Conservation (phyloP, 2,888 invertebrate species). For the Epinotia bilunana region DNA sequence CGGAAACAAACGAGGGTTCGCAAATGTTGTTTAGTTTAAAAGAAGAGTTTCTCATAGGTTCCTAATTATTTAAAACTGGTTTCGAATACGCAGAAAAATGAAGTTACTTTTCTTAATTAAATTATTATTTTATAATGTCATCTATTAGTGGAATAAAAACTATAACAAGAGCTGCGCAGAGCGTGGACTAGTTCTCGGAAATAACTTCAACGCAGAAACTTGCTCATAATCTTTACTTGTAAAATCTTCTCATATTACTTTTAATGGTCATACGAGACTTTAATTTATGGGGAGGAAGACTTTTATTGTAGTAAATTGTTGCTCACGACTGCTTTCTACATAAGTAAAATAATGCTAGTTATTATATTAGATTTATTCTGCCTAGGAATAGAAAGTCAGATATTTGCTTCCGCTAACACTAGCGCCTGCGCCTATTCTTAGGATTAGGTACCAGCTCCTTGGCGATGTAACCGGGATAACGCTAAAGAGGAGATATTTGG, state of each 20-base stretch:
- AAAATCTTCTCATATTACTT: conserved; percentile 40
- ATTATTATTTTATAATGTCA: conserved; percentile 29
- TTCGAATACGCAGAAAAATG: conserved; percentile 11
- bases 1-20: conserved; percentile 34
- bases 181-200: conserved; percentile 54
- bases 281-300: conserved; percentile 19
- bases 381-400: not conserved
- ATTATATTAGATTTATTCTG: not conserved
- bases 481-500: not conserved
- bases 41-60: conserved; percentile 8
- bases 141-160: conserved; percentile 29
- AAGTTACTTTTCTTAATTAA: conserved; percentile 12
- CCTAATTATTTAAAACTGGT: conserved; percentile 18
- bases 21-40: conserved; percentile 28
- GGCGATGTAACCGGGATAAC: not conserved
- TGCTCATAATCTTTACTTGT: conserved; percentile 39
- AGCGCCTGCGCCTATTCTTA: not conserved
- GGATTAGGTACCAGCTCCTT: not conserved
- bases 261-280: conserved; percentile 28
- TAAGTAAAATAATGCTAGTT: not conserved
- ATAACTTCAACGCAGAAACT: conserved; percentile 49
- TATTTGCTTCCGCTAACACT: not conserved
- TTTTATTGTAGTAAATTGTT: conserved; percentile 28
- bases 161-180: conserved; percentile 33
- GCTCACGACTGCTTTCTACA: conserved; percentile 4